These are phyloP conservation scores for Albula glossodonta DNA, from an alignment of 2,113 vertebrate genomes.

Conservation along the genomic window DNA sequence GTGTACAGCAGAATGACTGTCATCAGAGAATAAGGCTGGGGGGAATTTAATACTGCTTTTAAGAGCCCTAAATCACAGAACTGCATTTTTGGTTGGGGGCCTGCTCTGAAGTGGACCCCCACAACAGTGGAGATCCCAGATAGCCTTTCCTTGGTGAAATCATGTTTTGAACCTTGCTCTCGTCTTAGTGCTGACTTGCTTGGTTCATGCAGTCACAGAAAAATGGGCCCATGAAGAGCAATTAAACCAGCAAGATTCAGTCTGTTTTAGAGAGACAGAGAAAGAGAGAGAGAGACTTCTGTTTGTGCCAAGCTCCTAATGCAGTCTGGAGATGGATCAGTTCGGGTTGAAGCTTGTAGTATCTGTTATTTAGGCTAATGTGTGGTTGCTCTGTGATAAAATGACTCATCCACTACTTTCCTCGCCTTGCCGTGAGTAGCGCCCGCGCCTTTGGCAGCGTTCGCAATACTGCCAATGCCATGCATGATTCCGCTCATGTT, in stretches of 20 bases:
- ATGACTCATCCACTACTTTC: background rate
- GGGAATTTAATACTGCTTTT: background rate
- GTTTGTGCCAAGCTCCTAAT: background rate
- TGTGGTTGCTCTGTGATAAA: background rate
- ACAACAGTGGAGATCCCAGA: background rate
- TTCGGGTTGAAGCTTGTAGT: slow-evolving; percentile 7
- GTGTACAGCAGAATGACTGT: background rate
- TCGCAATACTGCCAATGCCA: background rate
- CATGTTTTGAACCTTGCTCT: background rate
- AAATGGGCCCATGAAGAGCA: background rate
- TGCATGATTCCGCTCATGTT: background rate
- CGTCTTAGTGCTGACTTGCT: background rate
- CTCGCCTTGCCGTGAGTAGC: background rate
- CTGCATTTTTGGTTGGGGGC: too few species aligned
- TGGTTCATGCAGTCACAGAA: background rate
- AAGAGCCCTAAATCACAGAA: background rate
- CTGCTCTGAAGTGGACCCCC: background rate
- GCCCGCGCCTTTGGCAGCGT: background rate
- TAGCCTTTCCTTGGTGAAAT: background rate
- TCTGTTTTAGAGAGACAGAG: background rate
- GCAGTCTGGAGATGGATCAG: background rate
- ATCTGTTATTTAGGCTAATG: slow-evolving; percentile 8
- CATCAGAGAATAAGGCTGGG: background rate
- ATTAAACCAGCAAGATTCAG: background rate
- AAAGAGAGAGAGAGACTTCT: background rate